These are phyloP conservation scores for Esox lucius DNA, from an alignment of 2,797 vertebrate species.

Conservation along the genomic window DNA sequence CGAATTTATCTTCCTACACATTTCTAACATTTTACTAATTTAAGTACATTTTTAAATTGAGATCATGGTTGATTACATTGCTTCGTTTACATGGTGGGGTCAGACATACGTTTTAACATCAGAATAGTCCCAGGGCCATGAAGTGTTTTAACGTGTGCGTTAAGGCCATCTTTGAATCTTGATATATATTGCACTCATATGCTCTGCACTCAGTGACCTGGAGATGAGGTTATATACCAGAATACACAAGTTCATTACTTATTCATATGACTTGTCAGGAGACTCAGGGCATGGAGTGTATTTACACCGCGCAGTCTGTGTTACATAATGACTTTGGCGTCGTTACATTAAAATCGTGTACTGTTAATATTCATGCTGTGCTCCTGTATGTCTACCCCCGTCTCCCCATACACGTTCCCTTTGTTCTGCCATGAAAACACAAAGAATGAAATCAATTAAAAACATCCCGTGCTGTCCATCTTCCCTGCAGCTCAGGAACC, in stretches of 20 bases:
- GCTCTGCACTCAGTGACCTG: too few species aligned
- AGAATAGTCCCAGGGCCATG: too few species aligned
- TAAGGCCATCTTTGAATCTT: too few species aligned
- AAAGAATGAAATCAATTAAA: background rate
- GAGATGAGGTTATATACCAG: too few species aligned
- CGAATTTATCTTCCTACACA: too few species aligned
- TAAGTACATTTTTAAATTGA: too few species aligned
- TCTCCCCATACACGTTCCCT: background rate
- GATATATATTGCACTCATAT: too few species aligned
- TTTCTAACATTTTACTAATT: too few species aligned
- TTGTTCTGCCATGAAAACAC: background rate
- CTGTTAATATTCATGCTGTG: conserved; percentile 1
- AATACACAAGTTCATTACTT: background rate
- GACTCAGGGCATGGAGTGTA: background rate
- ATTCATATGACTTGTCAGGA: conserved; percentile 11
- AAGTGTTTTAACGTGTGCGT: too few species aligned
- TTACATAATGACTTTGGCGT: conserved; percentile 2
- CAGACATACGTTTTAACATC: too few species aligned
- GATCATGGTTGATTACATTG: too few species aligned
- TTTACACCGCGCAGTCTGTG: background rate
- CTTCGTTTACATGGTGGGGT: too few species aligned
- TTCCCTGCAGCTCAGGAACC: conserved; percentile 86
- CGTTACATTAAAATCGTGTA: conserved; percentile 18
- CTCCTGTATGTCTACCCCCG: background rate
- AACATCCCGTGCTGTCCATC: background rate